Base-by-base conservation (phyloP, 1,140 invertebrate species). In the Phortica variegata region DNA sequence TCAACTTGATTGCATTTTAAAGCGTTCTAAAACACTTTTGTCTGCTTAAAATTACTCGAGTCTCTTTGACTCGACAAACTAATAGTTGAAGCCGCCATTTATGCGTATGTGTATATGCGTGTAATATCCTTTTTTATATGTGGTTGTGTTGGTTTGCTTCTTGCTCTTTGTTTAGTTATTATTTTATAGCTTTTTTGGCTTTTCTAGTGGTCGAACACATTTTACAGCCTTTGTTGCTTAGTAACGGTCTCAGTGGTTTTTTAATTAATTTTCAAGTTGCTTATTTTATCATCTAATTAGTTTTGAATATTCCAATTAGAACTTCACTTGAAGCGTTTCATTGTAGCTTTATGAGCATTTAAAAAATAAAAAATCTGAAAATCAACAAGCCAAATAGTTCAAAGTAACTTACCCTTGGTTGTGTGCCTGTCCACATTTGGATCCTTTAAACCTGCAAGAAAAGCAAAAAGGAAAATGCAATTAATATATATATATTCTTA, bases 1-100 rank as follows among this genome's bases (percentile, higher is more conserved):
- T 73, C 70, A 66, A 54, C 69, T 73, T 73, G 69, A 73, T 73
- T 73, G 70, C 69, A 54, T 73, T 73, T 73, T 73, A 73, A 73
- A 72, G 59, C 68, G 63, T 15, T n/a, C 10, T 15, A 34, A n/a
- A 15, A 34, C 7, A 34, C 12, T 7, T 43, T 56, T 60, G 39
- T 49, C 60, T 56, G 54, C 58, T 63, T 54, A 57, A n/a, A n/a
- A n/a, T n/a, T n/a, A n/a, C n/a, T n/a, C n/a, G n/a, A n/a, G n/a
- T n/a, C n/a, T n/a, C n/a, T n/a, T n/a, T 57, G 62, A 44, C 51
- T 50, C 43, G 9, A 39, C 32, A 29, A 32, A 20, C 41, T 13
- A 31, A 36, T 34, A 5, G 33, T 3, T 34, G 44, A 23, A 42
- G 20, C 9, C 21, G 17, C 19, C 13, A 37, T 49, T 26, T 50